Evolutionary conservation across 1,140 invertebrate species (phyloP).

Genomic region (Drosophila sechellia): DNA sequence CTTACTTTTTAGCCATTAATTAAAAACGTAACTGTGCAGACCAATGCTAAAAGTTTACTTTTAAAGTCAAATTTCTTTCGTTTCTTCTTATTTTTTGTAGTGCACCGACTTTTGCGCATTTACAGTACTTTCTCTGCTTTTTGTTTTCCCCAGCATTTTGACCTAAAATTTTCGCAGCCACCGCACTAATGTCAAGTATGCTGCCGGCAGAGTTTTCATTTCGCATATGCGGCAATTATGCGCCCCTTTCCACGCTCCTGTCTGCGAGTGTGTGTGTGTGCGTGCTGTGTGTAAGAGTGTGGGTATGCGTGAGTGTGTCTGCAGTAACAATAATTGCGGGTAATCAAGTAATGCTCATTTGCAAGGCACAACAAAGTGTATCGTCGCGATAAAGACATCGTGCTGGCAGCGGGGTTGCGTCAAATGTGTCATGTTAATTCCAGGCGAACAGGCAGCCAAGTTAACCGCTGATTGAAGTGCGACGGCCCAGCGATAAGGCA

Average conservation of each 20-base stretch:
- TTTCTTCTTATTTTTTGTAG: neutral
- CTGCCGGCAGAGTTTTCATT: slow-evolving; percentile 59
- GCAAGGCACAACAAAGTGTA: slow-evolving; percentile 58
- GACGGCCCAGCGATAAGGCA: slow-evolving; percentile 66
- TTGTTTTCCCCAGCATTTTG: slow-evolving; percentile 66
- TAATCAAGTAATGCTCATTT: slow-evolving; percentile 83
- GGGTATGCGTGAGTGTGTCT: slow-evolving; percentile 15
- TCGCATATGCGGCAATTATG: slow-evolving; percentile 72
- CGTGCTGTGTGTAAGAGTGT: slow-evolving; percentile 2
- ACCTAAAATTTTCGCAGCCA: slow-evolving; percentile 68
- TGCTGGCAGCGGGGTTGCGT: slow-evolving; percentile 19
- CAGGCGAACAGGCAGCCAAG: slow-evolving; percentile 66
- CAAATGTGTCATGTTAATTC: slow-evolving; percentile 82
- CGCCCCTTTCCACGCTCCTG: slow-evolving; percentile 20
- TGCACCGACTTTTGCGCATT: slow-evolving; percentile 37
- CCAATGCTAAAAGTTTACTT: neutral
- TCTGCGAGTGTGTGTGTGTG: slow-evolving; percentile 7
- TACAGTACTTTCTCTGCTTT: slow-evolving; percentile 55
- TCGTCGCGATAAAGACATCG: slow-evolving; percentile 62
- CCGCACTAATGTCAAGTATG: slow-evolving; percentile 75
- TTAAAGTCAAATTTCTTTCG: too few species aligned
- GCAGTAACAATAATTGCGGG: slow-evolving; percentile 72
- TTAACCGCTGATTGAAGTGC: slow-evolving; percentile 69
- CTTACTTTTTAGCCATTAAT: too few species aligned
- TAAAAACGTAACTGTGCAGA: too few species aligned